Percentiles rank a stretch among this genome's conserved stretches.
Evolutionary conservation across 2,113 vertebrate species (phyloP).

Genomic region (Silurus meridionalis): DNA sequence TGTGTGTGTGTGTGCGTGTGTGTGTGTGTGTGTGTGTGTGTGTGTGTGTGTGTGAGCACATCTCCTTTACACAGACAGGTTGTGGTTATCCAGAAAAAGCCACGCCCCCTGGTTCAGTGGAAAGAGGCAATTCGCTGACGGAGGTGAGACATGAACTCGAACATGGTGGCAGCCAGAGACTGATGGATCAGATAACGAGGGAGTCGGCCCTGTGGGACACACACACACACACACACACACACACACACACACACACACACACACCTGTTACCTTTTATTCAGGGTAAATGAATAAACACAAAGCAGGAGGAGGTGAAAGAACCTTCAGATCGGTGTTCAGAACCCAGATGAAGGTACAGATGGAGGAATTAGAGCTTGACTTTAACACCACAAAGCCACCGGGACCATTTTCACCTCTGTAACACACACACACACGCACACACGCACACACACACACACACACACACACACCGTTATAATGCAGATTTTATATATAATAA

Average conservation of each 20-base stretch:
- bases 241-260: conserved; percentile 10
- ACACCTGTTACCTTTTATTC: not conserved
- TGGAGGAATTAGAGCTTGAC: conserved; percentile 81
- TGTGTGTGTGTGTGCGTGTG: not conserved
- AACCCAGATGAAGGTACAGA: conserved; percentile 96
- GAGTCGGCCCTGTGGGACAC: conserved; percentile 79
- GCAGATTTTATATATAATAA: not conserved
- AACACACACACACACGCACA: conserved; percentile 25
- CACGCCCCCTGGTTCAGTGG: conserved; percentile 25
- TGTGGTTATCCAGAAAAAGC: not conserved
- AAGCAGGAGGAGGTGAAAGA: conserved; percentile 29
- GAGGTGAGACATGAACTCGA: conserved; percentile 90
- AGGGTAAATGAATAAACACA: not conserved
- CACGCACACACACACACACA: conserved; percentile 13
- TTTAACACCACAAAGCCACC: conserved; percentile 94
- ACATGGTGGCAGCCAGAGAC: conserved; percentile 94
- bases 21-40: not conserved
- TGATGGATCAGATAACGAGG: conserved; percentile 97
- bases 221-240: conserved; percentile 18
- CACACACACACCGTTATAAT: not conserved
- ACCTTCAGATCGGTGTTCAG: conserved; percentile 98
- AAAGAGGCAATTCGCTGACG: conserved; percentile 76
- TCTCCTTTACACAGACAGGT: not conserved
- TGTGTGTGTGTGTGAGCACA: not conserved
- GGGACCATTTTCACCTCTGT: conserved; percentile 91